These are phyloP conservation scores for Meloe dianella DNA, from an alignment of 2,888 invertebrate species.

Conservation along the genomic window DNA sequence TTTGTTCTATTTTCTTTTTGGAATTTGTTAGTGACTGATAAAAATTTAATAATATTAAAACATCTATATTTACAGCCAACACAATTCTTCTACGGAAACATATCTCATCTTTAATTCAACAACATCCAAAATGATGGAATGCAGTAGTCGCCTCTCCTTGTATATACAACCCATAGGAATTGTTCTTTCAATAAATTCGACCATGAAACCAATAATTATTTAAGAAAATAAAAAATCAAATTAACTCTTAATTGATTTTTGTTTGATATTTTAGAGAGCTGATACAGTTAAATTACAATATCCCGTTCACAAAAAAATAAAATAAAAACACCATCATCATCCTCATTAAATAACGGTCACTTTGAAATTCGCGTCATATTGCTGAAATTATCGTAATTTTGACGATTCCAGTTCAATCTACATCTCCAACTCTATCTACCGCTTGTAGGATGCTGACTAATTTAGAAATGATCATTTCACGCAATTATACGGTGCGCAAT, in stretches of 20 bases:
- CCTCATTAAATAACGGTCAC: neutral
- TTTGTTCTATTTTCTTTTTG: neutral
- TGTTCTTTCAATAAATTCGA: neutral
- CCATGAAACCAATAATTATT: conserved; percentile 1
- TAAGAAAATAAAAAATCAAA: too few relatives aligned
- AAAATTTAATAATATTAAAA: conserved; percentile 10
- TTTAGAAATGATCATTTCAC: too few relatives aligned
- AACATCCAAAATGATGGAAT: neutral
- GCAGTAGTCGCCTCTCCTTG: neutral
- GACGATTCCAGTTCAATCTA: neutral
- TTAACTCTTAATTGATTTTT: too few relatives aligned
- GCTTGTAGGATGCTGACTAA: too few relatives aligned
- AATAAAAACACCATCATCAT: neutral
- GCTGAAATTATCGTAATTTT: neutral
- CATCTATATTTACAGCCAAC: neutral
- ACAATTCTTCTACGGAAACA: too few relatives aligned
- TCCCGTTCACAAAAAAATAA: neutral
- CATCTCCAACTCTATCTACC: neutral
- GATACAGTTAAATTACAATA: neutral
- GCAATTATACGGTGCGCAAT: too few relatives aligned
- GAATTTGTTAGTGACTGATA: neutral
- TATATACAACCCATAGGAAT: neutral
- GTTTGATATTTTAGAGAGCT: too few relatives aligned
- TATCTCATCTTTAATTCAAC: conserved; percentile 11
- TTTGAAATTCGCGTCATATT: neutral